Base-by-base conservation (phyloP, 23 tunicate genomes). In the Styela clava region DNA sequence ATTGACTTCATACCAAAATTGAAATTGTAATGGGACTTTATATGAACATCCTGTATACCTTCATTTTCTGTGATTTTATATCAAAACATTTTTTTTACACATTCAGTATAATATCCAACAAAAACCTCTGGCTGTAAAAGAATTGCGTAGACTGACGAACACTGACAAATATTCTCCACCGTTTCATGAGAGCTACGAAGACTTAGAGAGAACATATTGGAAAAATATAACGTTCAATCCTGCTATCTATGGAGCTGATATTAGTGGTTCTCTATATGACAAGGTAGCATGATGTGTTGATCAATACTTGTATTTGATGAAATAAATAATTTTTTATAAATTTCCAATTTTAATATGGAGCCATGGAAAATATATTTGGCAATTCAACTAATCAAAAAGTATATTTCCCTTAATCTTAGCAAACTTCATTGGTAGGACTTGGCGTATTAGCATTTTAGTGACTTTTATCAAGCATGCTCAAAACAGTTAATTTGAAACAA, bases 201-300 rank as follows among this genome's bases (percentile, higher is more conserved):
- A 88, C 23, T 31, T 88, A 36, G 94, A 94, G 52, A 56, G 98
- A 74, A 82, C 78, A 24, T 94, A 94, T 61, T 94, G 98, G 98
- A 94, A 88, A 79, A 88, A 85, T 62, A 84, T 94, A 16, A 79
- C 89, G 21, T 88, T 84, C 62, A 84, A 80, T 74, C 94, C 98
- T 22, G 85, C 98, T 1, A 94, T 94, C 24, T 94, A 94, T 84
- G 98, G 98, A 20, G 98, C 98, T 61, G 98, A 94, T 76, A 88
- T 88, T 20, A 94, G 92, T 85, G 98, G 98, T 12, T 84, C 94
- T 73, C 71, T 94, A 27, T 94, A 84, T 84, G 98, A 88, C 78
- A 79, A 86, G 87, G 97, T 91, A 35, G 5, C 31, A 24, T 35
- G 63, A 23, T 22, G 25, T 22, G 64, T 35, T n/a, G 51, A 12